A percentile compares a stretch with the other conserved stretches of the same genome.
Evolutionary conservation across 2,797 vertebrate genomes (phyloP).

Genomic region (Hydrolagus colliei): DNA sequence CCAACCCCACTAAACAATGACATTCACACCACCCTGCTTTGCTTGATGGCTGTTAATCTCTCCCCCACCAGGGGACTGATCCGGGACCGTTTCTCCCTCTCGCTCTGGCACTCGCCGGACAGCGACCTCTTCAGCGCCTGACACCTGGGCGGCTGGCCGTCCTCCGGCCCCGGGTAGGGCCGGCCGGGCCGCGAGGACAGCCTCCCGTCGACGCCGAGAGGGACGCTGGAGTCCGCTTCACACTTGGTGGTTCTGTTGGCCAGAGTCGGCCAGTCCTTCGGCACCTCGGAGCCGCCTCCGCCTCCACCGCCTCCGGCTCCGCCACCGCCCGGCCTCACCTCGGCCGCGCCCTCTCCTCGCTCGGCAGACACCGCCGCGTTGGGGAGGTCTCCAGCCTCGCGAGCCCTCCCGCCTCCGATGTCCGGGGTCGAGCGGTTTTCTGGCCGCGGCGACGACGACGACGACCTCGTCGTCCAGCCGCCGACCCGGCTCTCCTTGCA

Average conservation of each 20-base stretch:
- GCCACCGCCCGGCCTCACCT: conserved; percentile 44
- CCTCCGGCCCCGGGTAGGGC: conserved; percentile 48
- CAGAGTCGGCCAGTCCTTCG: conserved; percentile 54
- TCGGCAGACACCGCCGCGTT: no score
- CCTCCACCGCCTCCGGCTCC: conserved; percentile 58
- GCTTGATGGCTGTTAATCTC: background rate
- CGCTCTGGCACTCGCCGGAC: conserved; percentile 55
- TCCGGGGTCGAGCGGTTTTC: no score
- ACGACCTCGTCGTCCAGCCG: background rate
- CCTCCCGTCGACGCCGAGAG: conserved; percentile 69
- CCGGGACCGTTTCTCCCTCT: conserved; percentile 37
- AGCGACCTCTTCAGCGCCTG: conserved; percentile 51
- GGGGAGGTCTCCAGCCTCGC: background rate
- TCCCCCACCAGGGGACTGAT: conserved; percentile 46
- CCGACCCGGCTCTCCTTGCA: background rate
- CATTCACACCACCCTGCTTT: background rate
- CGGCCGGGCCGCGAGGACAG: conserved; percentile 40
- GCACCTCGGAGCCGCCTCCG: conserved; percentile 40
- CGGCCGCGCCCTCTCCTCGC: background rate
- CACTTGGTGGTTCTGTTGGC: conserved; percentile 84
- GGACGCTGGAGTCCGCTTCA: conserved; percentile 88
- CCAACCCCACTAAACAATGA: background rate
- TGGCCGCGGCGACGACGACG: no score
- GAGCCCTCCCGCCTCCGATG: background rate
- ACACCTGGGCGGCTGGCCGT: conserved; percentile 33